phyloP scores from a whole-genome alignment of 2,797 vertebrate genomes.

The Fringilla coelebs region DNA sequence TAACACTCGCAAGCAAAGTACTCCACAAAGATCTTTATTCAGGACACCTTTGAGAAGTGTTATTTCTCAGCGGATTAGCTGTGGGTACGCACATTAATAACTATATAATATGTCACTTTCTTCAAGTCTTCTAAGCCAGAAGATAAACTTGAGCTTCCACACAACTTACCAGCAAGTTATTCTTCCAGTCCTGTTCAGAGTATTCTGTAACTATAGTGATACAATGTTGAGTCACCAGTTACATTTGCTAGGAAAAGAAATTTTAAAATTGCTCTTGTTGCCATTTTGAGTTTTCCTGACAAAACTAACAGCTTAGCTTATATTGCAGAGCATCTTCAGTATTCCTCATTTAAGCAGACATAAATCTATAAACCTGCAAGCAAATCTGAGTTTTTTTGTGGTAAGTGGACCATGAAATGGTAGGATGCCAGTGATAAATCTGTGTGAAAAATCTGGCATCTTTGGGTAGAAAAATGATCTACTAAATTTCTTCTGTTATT shows the following conservation, averaged over 20 bases:
- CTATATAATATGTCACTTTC: background rate
- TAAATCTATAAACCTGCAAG: background rate
- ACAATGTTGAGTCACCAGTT: background rate
- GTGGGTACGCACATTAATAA: background rate
- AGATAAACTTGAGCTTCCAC: background rate
- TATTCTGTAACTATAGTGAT: background rate
- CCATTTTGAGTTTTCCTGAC: background rate
- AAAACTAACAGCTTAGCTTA: background rate
- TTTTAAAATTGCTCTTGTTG: background rate
- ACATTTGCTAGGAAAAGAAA: background rate
- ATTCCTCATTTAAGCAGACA: background rate
- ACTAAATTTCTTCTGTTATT: background rate
- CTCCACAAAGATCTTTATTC: background rate
- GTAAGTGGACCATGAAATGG: background rate
- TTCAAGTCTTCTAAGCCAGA: background rate
- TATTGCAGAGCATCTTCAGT: background rate
- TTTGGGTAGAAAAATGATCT: background rate
- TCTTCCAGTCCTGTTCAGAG: background rate
- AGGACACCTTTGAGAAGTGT: background rate
- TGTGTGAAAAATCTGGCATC: background rate
- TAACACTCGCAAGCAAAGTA: background rate
- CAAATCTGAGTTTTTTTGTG: background rate
- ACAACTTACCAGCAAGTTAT: background rate
- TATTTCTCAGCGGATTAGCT: background rate
- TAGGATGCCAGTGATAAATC: background rate